Percentiles rank a stretch among this genome's conserved stretches.
Conservation (phyloP, 2,113 vertebrate species). For the Cavia aperea region DNA sequence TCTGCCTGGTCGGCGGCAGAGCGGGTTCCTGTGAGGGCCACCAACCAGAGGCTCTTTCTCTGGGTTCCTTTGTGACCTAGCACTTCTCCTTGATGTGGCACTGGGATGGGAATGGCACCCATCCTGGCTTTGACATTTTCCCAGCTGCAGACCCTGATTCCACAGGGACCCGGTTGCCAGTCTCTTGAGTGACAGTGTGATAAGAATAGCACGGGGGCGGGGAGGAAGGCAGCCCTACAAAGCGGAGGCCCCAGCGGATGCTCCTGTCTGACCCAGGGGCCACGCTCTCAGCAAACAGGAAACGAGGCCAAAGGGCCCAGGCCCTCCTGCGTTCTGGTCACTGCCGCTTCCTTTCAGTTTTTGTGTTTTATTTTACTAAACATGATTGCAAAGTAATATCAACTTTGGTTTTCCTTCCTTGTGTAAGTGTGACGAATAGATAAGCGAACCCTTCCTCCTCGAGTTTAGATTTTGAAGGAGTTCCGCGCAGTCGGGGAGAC, state of each 20-base stretch:
- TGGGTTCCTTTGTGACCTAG: background rate
- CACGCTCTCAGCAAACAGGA: conserved; percentile 36
- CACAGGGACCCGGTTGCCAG: background rate
- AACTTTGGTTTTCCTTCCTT: background rate
- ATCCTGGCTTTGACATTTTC: background rate
- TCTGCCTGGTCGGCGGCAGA: rapidly evolving
- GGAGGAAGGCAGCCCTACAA: background rate
- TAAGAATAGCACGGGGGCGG: conserved; percentile 10
- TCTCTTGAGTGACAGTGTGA: background rate
- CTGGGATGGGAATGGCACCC: background rate
- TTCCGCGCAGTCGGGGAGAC: background rate
- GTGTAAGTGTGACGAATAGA: background rate
- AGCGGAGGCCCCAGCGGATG: conserved; percentile 18
- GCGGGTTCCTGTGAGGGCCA: background rate
- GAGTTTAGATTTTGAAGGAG: background rate
- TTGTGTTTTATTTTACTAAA: background rate
- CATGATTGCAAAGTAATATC: background rate
- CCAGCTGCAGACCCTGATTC: background rate
- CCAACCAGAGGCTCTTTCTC: background rate
- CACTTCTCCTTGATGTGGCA: background rate
- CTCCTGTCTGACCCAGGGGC: conserved; percentile 35
- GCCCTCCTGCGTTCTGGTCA: background rate
- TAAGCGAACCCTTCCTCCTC: background rate
- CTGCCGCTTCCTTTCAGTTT: conserved; percentile 22
- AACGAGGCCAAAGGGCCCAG: background rate